These are phyloP conservation scores for Drosophila fuyamai DNA, from an alignment of 1,140 invertebrate genomes.

Conservation along the genomic window DNA sequence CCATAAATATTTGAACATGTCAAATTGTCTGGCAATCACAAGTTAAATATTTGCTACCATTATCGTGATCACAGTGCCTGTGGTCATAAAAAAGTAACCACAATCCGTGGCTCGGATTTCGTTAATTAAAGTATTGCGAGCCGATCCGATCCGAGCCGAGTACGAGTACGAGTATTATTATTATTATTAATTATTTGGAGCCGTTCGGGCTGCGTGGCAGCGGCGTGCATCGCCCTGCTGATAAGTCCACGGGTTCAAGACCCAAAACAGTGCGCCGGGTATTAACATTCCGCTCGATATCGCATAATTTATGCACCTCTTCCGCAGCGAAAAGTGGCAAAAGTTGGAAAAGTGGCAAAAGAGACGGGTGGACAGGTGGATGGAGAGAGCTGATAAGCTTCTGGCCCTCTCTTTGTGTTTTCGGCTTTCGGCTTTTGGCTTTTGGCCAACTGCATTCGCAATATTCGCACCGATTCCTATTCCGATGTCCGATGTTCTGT, in stretches of 20 bases:
- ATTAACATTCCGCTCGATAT: slow-evolving; percentile 48
- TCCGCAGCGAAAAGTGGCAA: slow-evolving; percentile 22
- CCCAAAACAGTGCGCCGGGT: slow-evolving; percentile 17
- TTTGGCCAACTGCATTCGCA: slow-evolving; percentile 46
- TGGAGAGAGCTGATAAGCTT: slow-evolving; percentile 26
- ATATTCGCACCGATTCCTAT: not conserved
- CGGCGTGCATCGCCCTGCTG: slow-evolving; percentile 20
- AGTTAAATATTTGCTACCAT: slow-evolving; percentile 39
- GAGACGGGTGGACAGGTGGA: not conserved
- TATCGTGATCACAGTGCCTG: slow-evolving; percentile 26
- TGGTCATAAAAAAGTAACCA: slow-evolving; percentile 21
- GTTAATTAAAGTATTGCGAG: slow-evolving; percentile 33
- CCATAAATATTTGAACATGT: slow-evolving; percentile 45
- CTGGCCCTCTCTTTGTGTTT: not conserved
- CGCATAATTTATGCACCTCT: slow-evolving; percentile 67
- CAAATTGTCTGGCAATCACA: slow-evolving; percentile 33
- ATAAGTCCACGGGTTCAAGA: slow-evolving; percentile 28
- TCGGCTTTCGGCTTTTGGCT: slow-evolving; percentile 29
- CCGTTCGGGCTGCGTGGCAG: slow-evolving; percentile 22
- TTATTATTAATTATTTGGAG: not conserved
- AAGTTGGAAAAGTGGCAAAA: not conserved
- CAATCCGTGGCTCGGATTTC: slow-evolving; percentile 25
- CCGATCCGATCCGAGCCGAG: not conserved
- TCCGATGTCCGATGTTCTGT: slow-evolving; percentile 1
- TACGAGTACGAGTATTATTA: too few relatives aligned